Percentiles rank a stretch among this genome's conserved stretches.
These are phyloP conservation scores for Bombyx mori DNA, from an alignment of 1,140 invertebrate species.

Conservation along the genomic window DNA sequence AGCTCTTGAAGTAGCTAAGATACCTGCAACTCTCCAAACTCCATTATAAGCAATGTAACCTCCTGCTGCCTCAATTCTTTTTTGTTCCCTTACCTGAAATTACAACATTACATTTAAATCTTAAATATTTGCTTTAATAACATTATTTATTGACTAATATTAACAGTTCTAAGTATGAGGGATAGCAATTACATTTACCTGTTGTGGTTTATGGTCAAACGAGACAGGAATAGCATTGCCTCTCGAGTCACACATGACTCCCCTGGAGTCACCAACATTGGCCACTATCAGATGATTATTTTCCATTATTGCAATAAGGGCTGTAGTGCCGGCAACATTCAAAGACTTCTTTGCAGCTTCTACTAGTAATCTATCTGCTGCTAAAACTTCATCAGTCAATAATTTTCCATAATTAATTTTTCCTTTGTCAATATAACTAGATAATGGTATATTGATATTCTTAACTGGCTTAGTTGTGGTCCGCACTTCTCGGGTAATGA, in stretches of 20 bases:
- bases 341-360: conserved; percentile 85
- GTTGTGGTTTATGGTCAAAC: conserved; percentile 96
- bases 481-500: conserved; percentile 76
- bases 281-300: conserved; percentile 88
- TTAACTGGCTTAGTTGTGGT: conserved; percentile 45
- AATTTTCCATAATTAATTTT: conserved; percentile 85
- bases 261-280: conserved; percentile 96
- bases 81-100: conserved; percentile 84
- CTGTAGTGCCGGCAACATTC: conserved; percentile 95
- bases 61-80: conserved; percentile 91
- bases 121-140: neutral
- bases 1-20: conserved; percentile 94
- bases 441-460: conserved; percentile 45
- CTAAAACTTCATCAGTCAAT: conserved; percentile 88
- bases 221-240: conserved; percentile 93
- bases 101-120: conserved; percentile 3
- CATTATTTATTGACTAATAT: neutral
- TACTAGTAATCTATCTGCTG: conserved; percentile 84
- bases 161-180: neutral
- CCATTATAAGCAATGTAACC: conserved; percentile 96
- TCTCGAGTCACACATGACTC: conserved; percentile 92
- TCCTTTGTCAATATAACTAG: conserved; percentile 77
- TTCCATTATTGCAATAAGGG: conserved; percentile 89
- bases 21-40: conserved; percentile 96
- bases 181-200: conserved; percentile 71